phyloP scores from a whole-genome alignment of 2,888 invertebrate genomes.

The Girardia tigrina region DNA sequence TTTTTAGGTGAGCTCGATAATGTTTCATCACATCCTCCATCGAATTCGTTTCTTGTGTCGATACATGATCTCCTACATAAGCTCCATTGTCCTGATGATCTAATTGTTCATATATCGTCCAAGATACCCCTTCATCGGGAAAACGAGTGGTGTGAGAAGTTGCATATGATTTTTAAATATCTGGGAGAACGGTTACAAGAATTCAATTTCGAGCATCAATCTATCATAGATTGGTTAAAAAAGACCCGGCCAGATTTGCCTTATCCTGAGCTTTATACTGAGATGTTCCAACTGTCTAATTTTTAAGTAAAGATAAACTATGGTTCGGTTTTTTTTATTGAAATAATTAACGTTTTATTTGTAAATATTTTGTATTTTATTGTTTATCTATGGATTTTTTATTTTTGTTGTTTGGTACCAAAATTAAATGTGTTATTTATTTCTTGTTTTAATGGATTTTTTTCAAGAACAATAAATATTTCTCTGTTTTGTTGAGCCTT shows the following conservation, averaged over 20 bases:
- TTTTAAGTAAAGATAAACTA: too few species aligned
- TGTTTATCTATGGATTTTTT: too few species aligned
- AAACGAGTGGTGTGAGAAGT: not conserved
- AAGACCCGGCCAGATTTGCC: not conserved
- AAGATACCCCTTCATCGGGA: not conserved
- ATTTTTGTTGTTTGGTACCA: too few species aligned
- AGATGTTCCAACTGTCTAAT: constrained; percentile 26
- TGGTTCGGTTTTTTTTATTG: too few species aligned
- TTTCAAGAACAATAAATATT: too few species aligned
- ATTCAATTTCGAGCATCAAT: constrained; percentile 28
- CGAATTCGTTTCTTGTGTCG: not conserved
- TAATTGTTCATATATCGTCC: not conserved
- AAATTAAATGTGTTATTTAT: too few species aligned
- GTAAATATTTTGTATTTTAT: too few species aligned
- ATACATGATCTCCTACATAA: not conserved
- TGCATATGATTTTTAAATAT: not conserved
- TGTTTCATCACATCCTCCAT: not conserved
- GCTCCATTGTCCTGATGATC: not conserved
- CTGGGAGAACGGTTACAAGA: constrained; percentile 2
- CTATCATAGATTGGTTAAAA: not conserved
- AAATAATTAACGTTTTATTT: too few species aligned
- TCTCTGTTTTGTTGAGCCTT: too few species aligned
- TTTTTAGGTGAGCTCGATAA: not conserved
- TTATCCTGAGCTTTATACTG: constrained; percentile 28
- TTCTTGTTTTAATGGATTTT: too few species aligned